These are phyloP conservation scores for Cossypha caffra DNA, from an alignment of 2,797 vertebrate genomes.

Conservation along the genomic window DNA sequence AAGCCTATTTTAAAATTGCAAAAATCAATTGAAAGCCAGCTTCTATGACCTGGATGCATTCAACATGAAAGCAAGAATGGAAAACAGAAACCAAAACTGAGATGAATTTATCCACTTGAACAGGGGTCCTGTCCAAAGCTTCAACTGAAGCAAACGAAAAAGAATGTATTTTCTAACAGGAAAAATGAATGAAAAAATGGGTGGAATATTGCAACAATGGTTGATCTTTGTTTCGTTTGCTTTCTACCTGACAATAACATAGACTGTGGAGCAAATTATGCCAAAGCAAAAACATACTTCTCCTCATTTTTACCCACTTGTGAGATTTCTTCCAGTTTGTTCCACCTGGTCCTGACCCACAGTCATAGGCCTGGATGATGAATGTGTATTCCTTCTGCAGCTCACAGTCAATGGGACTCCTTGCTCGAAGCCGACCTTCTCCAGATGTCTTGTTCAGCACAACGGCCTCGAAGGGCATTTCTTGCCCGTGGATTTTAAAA, in stretches of 20 bases:
- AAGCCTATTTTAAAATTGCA: background rate
- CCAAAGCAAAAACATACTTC: background rate
- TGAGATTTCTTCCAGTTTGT: slow-evolving; percentile 93
- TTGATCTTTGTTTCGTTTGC: background rate
- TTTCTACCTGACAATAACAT: background rate
- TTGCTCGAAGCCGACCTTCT: slow-evolving; percentile 89
- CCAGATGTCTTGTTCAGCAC: slow-evolving; percentile 95
- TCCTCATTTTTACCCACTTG: slow-evolving; percentile 84
- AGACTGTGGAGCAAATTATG: background rate
- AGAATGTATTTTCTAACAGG: background rate
- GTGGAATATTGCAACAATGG: background rate
- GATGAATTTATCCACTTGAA: background rate
- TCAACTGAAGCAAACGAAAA: background rate
- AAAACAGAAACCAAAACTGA: background rate
- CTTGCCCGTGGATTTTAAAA: slow-evolving; percentile 93
- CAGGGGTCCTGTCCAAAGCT: background rate
- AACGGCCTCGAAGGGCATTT: slow-evolving; percentile 91
- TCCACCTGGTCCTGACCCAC: slow-evolving; percentile 85
- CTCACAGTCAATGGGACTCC: slow-evolving; percentile 91
- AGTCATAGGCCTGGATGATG: slow-evolving; percentile 96
- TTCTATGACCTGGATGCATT: background rate
- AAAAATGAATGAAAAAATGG: background rate
- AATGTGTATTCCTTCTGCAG: slow-evolving; percentile 95
- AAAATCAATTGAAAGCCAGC: background rate
- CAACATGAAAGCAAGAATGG: background rate